Evolutionary conservation across 2,113 vertebrate genomes (phyloP), one percentile per base, ranked within the genome.

Genomic region (Stictonetta naevosa): DNA sequence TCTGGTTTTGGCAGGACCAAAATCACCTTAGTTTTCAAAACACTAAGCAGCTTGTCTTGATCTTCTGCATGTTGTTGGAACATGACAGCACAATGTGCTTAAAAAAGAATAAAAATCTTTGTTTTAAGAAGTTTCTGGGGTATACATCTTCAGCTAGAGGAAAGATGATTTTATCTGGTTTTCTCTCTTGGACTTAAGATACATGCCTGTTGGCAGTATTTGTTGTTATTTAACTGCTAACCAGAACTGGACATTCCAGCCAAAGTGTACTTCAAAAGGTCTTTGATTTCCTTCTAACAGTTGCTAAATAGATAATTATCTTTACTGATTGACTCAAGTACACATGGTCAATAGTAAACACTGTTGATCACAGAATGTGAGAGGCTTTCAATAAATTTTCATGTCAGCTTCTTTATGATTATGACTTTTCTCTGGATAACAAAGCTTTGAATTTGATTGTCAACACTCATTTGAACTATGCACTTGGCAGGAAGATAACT

Each of bases 391-490:
- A 69, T 48, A 56, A 29, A 40, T 75, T 44, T 76, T 85, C 31
- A 23, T 72, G 29, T 44, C 1, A 1, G 48, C 13, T 56, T 72
- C 36, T 72, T 78, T 66, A 56, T 55, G 34, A 90, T 80, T 13
- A 20, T 86, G 28, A 36, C 10, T 79, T 76, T 86, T 53, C 33
- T 75, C 69, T 60, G 56, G 31, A 76, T 88, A 86, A 68, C 63
- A 82, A 84, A 76, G 40, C n/a, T 94, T 90, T 88, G 55, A 55
- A 89, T 94, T 93, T 88, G 22, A 56, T 72, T 88, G 62, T 56
- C 76, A 91, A 73, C n/a, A 42, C 83, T 93, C 12, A 88, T 85
- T 88, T 93, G 69, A 95, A 86, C 87, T 85, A 77, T 59, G 33
- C 40, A 58, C 60, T 80, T 71, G 58, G 7, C 5, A 1, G 6